These are phyloP conservation scores for Ctenopoma multispine DNA, from an alignment of 2,797 vertebrate genomes.

Conservation along the genomic window DNA sequence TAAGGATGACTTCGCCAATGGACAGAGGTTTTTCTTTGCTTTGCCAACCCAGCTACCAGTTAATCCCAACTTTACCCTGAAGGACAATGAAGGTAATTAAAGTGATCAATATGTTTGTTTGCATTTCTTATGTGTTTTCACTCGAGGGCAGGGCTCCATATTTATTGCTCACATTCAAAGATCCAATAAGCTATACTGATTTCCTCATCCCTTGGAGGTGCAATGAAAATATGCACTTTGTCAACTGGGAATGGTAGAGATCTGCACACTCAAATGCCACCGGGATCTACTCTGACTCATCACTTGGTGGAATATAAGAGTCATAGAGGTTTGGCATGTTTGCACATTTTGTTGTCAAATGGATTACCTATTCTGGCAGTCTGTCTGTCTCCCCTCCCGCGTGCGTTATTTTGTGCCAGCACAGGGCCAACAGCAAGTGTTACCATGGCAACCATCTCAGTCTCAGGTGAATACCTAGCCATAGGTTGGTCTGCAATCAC, in stretches of 20 bases:
- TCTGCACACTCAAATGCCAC: conserved; percentile 20
- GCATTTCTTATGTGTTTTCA: conserved; percentile 63
- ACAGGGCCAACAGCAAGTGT: conserved; percentile 52
- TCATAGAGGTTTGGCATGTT: conserved; percentile 52
- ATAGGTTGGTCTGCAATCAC: conserved; percentile 70
- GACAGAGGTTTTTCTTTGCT: conserved; percentile 92
- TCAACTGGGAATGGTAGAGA: conserved; percentile 22
- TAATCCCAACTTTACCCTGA: conserved; percentile 98
- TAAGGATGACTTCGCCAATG: conserved; percentile 96
- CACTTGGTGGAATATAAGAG: conserved; percentile 35
- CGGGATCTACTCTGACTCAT: conserved; percentile 18
- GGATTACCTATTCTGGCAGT: conserved; percentile 60
- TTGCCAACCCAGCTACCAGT: conserved; percentile 85
- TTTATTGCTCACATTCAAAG: conserved; percentile 24
- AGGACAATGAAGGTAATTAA: conserved; percentile 97
- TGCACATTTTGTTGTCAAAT: conserved; percentile 64
- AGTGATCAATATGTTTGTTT: conserved; percentile 67
- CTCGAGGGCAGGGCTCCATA: not conserved
- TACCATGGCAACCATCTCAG: conserved; percentile 72
- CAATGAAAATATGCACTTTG: conserved; percentile 22
- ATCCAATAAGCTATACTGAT: conserved; percentile 48
- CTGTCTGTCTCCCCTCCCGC: conserved; percentile 21
- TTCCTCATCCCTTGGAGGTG: conserved; percentile 35
- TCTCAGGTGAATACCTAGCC: conserved; percentile 68
- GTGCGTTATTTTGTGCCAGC: conserved; percentile 48